These are phyloP conservation scores for Lagorchestes hirsutus DNA, from an alignment of 2,797 vertebrate species.

Conservation along the genomic window DNA sequence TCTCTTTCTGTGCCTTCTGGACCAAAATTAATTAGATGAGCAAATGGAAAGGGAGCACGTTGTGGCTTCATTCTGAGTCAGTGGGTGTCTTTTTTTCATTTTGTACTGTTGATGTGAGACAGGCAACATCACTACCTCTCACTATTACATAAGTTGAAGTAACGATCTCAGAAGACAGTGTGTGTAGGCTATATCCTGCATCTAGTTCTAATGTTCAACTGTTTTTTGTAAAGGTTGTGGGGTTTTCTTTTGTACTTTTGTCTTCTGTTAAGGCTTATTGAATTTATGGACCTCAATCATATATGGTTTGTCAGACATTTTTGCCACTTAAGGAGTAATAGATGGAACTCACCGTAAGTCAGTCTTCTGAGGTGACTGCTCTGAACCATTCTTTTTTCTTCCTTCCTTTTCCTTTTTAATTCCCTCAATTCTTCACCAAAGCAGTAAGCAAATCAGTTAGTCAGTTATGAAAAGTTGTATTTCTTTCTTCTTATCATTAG, in stretches of 20 bases:
- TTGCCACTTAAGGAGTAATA: conserved; percentile 82
- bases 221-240: conserved; percentile 90
- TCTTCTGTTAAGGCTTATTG: conserved; percentile 93
- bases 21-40: conserved; percentile 83
- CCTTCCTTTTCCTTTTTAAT: not conserved
- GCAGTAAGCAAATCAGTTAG: not conserved
- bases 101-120: conserved; percentile 84
- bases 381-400: not conserved
- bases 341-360: conserved; percentile 29
- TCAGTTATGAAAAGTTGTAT: not conserved
- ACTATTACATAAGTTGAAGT: conserved; percentile 93
- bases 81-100: conserved; percentile 73
- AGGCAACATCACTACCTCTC: conserved; percentile 86
- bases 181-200: conserved; percentile 90
- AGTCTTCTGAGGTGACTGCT: conserved; percentile 65
- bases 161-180: conserved; percentile 96
- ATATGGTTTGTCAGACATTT: conserved; percentile 93
- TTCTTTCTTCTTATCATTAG: not conserved
- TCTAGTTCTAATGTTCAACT: conserved; percentile 93
- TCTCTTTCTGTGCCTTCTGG: conserved; percentile 83
- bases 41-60: conserved; percentile 79
- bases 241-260: conserved; percentile 92
- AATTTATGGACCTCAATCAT: conserved; percentile 89
- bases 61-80: conserved; percentile 84
- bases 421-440: not conserved